Base-by-base conservation (phyloP, 1,140 invertebrate genomes). In the Archivesica marissinica region DNA sequence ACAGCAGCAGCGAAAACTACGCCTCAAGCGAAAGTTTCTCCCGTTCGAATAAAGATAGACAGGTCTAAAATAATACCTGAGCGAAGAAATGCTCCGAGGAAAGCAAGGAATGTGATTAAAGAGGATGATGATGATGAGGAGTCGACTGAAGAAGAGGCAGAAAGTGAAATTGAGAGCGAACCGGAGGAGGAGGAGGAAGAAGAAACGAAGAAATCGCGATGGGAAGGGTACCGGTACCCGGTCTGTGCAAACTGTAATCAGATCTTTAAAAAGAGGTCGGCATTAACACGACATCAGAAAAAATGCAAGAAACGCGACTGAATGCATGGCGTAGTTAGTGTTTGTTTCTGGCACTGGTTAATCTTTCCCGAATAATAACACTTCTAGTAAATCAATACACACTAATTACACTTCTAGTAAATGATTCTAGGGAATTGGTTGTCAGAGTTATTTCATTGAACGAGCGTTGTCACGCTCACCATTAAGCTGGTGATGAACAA, bases 181-280 rank as follows among this genome's bases (percentile, higher is more conserved):
- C 30, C 39, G 0, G n/a, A 41, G 20, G 2, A 13, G 0, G 70
- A 74, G 44, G 76, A 38, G 38, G 72, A 61, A 13, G 11, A 20
- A 59, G 44, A 47, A 44, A 50, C 78, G 17, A 85, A 59, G 30
- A 75, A 70, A 23, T 68, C 78, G 9, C 78, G 78, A 0, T 54
- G 44, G 78, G 78, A 80, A 38, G 78, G 78, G 0, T 80, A 80
- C 25, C 41, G 78, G 6, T 80, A 80, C 44, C 78, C 78, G 6
- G 64, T 68, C 0, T 80, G 78, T 52, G 61, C 20, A 35, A 80
- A 68, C 17, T 80, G 78, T 54, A 33, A 66, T 38, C 30, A 66
- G 23, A 25, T 28, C 11, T 80, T 80, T 23, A 68, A 70, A 50
- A 80, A 80, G 30, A 9, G 41, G 11, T 50, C 15, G 50, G 64